Evolutionary conservation across 2,113 vertebrate species (phyloP).

Genomic region (Seriola rivoliana): DNA sequence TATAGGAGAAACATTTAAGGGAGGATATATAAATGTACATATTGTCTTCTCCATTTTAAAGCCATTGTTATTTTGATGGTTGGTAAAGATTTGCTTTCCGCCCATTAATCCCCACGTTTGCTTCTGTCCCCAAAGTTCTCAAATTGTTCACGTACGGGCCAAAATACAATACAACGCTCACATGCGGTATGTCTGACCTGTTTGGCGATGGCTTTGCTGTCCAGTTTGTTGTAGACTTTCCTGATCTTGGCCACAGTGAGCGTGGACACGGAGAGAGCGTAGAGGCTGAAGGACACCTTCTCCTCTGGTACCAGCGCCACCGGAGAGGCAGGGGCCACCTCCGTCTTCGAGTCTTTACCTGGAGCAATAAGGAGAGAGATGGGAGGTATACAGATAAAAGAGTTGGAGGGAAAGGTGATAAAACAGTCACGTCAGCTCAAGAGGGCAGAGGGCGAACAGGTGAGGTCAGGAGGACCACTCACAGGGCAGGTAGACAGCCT

Average conservation of each 20-base stretch:
- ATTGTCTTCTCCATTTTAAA: too few relatives aligned
- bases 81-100: too few relatives aligned
- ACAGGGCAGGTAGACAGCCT: conserved; percentile 95
- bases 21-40: too few relatives aligned
- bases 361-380: background rate
- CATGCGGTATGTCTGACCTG: conserved; percentile 85
- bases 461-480: conserved; percentile 73
- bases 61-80: too few relatives aligned
- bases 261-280: conserved; percentile 91
- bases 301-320: conserved; percentile 95
- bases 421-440: too few relatives aligned
- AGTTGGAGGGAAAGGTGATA: too few relatives aligned
- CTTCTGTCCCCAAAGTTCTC: too few relatives aligned
- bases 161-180: background rate
- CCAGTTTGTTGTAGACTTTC: conserved; percentile 97
- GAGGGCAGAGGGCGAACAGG: background rate
- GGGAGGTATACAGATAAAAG: background rate
- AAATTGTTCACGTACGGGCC: too few relatives aligned
- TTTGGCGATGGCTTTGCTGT: conserved; percentile 98
- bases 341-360: conserved; percentile 96
- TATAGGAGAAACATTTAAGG: too few relatives aligned
- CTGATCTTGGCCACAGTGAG: conserved; percentile 97
- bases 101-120: too few relatives aligned
- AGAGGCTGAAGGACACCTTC: conserved; percentile 97
- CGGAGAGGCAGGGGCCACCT: conserved; percentile 85